These are phyloP conservation scores for Chymomyza amoena DNA, from an alignment of 2,888 invertebrate species.

Conservation along the genomic window DNA sequence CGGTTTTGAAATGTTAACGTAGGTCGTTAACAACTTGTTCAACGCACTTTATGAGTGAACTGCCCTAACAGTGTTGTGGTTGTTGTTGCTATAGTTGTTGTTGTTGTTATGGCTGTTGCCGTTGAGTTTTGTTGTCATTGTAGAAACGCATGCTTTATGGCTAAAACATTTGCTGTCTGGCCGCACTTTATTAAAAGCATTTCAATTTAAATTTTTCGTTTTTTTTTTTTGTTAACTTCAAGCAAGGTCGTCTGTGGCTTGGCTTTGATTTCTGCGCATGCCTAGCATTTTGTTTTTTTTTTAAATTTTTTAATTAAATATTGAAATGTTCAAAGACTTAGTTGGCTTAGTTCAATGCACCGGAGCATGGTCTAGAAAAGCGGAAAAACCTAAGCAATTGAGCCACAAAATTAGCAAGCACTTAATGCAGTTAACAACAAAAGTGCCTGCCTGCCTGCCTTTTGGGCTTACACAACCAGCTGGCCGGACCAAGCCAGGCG, in stretches of 20 bases:
- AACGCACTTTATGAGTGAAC: not conserved
- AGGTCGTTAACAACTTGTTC: constrained; percentile 51
- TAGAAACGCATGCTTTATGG: not conserved
- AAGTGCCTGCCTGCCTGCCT: not conserved
- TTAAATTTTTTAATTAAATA: not conserved
- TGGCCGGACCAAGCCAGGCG: not conserved
- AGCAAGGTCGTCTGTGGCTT: not conserved
- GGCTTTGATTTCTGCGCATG: not conserved
- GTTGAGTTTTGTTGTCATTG: not conserved
- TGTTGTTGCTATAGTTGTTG: not conserved
- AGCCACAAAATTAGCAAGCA: constrained; percentile 49
- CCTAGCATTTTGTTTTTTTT: not conserved
- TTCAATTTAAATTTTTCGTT: not conserved
- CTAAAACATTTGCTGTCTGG: not conserved
- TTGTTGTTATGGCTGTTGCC: not conserved
- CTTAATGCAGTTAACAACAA: constrained; percentile 9
- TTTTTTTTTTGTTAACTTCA: not conserved
- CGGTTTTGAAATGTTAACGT: constrained; percentile 51
- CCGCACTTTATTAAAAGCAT: not conserved
- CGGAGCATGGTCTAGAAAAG: not conserved
- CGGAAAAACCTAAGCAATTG: not conserved
- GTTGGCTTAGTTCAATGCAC: constrained; percentile 29
- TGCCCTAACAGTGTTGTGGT: not conserved
- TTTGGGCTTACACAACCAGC: constrained; percentile 46
- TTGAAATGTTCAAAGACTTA: not conserved